These are phyloP conservation scores for Pangasius djambal DNA, from an alignment of 2,797 vertebrate species.

Conservation along the genomic window DNA sequence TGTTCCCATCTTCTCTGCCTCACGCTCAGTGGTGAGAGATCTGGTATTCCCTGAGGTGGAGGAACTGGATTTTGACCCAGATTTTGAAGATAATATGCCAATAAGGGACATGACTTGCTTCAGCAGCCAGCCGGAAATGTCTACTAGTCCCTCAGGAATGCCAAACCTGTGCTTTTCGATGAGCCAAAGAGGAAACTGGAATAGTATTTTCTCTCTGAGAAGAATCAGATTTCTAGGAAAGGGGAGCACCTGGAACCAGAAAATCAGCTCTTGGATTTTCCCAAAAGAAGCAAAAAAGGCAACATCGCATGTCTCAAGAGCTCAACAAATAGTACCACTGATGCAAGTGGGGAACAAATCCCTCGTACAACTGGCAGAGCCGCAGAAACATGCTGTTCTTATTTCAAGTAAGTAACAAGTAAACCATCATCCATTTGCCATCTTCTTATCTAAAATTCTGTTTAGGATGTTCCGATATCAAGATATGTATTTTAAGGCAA, in stretches of 20 bases:
- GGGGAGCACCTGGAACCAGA: conserved; percentile 64
- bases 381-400: conserved; percentile 49
- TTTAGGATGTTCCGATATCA: neutral
- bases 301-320: conserved; percentile 21
- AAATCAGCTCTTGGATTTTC: conserved; percentile 62
- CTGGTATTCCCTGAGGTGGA: conserved; percentile 80
- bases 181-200: conserved; percentile 61
- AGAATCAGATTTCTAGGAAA: conserved; percentile 62
- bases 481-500: neutral
- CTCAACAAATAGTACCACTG: conserved; percentile 12
- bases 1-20: conserved; percentile 77
- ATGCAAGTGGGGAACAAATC: conserved; percentile 19
- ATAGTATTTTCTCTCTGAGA: conserved; percentile 62
- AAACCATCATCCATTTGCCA: neutral
- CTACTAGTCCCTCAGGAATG: conserved; percentile 51
- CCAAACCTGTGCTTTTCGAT: conserved; percentile 68
- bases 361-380: conserved; percentile 21
- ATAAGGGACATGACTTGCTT: conserved; percentile 58
- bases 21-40: conserved; percentile 65
- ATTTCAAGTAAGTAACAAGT: conserved; percentile 61
- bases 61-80: conserved; percentile 65
- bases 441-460: neutral
- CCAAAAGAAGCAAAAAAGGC: conserved; percentile 42
- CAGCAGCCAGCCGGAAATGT: conserved; percentile 42
- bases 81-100: conserved; percentile 47